These are phyloP conservation scores for Stegostoma tigrinum DNA, from an alignment of 2,113 vertebrate species.

Conservation along the genomic window DNA sequence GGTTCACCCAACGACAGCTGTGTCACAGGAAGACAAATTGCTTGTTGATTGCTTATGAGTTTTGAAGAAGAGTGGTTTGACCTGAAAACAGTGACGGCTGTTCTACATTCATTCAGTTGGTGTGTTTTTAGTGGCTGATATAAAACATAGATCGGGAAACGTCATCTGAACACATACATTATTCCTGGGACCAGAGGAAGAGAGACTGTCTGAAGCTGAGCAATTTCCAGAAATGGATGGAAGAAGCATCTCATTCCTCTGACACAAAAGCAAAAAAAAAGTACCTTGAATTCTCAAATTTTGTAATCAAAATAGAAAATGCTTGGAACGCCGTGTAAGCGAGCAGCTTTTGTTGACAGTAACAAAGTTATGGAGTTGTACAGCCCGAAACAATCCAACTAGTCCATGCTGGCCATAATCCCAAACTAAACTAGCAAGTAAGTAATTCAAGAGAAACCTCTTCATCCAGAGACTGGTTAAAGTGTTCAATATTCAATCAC, in stretches of 20 bases:
- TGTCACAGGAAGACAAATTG: conserved; percentile 35
- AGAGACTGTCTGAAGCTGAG: background rate
- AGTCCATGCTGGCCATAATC: no score
- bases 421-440: no score
- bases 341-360: no score
- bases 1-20: conserved; percentile 29
- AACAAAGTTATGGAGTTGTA: no score
- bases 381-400: no score
- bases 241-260: background rate
- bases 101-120: background rate
- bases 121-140: background rate
- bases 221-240: background rate
- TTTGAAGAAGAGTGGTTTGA: background rate
- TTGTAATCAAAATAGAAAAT: background rate
- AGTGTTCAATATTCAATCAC: background rate
- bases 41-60: conserved; percentile 32
- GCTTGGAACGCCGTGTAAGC: no score
- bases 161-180: background rate
- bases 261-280: background rate
- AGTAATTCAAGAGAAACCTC: background rate
- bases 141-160: background rate
- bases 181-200: background rate
- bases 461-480: background rate
- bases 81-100: background rate
- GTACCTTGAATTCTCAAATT: no score